Percentiles rank a stretch among this genome's conserved stretches.
phyloP scores from a whole-genome alignment of 92 coral and sea anemone genomes.

The Palythoa heliodiscus region DNA sequence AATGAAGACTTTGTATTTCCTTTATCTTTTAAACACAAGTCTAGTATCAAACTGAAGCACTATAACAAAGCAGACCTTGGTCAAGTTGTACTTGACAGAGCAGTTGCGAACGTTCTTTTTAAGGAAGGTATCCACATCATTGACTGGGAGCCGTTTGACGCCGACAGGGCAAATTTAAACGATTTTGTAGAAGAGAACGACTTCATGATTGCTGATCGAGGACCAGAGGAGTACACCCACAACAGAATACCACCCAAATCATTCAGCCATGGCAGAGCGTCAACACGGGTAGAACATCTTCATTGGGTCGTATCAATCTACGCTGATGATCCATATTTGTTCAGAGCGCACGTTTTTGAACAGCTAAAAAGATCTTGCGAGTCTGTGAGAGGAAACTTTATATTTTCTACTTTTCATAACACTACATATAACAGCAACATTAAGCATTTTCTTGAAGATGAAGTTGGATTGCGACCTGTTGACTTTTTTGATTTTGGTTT shows the following conservation, averaged over 20 bases:
- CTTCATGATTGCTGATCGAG: conserved; percentile 82
- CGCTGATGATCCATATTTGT: conserved; percentile 77
- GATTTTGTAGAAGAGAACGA: conserved; percentile 75
- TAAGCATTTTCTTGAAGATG: conserved; percentile 68
- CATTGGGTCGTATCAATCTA: conserved; percentile 96
- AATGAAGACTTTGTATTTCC: conserved; percentile 47
- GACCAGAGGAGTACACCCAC: conserved; percentile 61
- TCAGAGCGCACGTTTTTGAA: conserved; percentile 76
- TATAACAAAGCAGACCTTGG: conserved; percentile 58
- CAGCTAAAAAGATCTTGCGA: conserved; percentile 76
- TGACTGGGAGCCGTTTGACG: conserved; percentile 98
- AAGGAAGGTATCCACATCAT: conserved; percentile 77
- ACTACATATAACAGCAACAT: conserved; percentile 63
- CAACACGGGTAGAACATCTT: conserved; percentile 75
- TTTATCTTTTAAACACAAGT: conserved; percentile 35
- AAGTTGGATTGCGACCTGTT: conserved; percentile 68
- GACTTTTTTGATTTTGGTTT: conserved; percentile 91
- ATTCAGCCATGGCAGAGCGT: conserved; percentile 91
- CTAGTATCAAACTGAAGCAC: conserved; percentile 58
- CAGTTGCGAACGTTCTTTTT: conserved; percentile 75
- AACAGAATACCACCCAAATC: conserved; percentile 67
- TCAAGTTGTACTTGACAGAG: conserved; percentile 60
- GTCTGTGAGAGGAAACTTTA: conserved; percentile 60
- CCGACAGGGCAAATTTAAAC: conserved; percentile 71
- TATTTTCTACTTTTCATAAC: conserved; percentile 87